Percentiles rank a stretch among this genome's conserved stretches.
phyloP scores from a whole-genome alignment of 2,113 vertebrate species.

The Ammospiza caudacuta region DNA sequence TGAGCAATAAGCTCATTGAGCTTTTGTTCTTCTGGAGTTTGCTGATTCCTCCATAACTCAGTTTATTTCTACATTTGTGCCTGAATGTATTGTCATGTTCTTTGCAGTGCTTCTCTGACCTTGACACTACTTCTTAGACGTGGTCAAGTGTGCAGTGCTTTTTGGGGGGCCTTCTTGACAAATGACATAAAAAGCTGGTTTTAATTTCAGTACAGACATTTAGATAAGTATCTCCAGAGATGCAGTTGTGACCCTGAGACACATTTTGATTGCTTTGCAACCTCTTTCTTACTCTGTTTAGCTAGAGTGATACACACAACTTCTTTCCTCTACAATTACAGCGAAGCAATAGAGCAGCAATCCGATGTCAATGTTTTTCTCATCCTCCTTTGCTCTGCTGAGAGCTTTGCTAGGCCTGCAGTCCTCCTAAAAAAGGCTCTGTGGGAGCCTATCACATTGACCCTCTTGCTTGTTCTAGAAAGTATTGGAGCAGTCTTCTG shows the following conservation, averaged over 20 bases:
- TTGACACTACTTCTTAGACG: not conserved
- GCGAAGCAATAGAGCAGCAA: not conserved
- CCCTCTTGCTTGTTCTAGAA: not conserved
- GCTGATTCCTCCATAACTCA: not conserved
- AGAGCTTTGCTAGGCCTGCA: not conserved
- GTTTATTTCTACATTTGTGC: not conserved
- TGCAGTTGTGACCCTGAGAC: not conserved
- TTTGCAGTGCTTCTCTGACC: not conserved
- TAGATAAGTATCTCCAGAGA: not conserved
- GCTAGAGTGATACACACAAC: not conserved
- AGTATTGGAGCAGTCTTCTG: not conserved
- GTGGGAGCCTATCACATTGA: not conserved
- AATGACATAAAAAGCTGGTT: not conserved
- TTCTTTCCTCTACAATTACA: not conserved
- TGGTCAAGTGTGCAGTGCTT: not conserved
- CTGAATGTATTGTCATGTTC: not conserved
- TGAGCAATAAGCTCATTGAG: not conserved
- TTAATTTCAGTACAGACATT: not conserved
- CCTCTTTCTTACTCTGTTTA: not conserved
- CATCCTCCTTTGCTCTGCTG: not conserved
- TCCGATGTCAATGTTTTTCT: not conserved
- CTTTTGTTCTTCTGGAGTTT: not conserved
- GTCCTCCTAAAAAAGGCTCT: not conserved
- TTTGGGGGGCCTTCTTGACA: not conserved
- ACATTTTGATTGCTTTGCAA: not conserved